phyloP scores from a whole-genome alignment of 2,888 invertebrate genomes.

The Scotopteryx bipunctaria region DNA sequence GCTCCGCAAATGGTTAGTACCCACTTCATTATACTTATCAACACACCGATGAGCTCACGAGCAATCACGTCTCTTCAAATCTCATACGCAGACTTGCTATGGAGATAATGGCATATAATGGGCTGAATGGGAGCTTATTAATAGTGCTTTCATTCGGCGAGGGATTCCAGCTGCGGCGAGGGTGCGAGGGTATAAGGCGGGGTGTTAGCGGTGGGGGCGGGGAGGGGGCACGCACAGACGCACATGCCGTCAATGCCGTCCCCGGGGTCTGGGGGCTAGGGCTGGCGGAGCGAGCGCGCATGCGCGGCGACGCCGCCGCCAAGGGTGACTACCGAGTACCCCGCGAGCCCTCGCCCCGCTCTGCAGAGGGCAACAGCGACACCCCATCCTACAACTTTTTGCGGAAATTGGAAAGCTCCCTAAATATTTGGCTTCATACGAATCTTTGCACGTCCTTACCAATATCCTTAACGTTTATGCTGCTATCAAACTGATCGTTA shows the following conservation, averaged over 20 bases:
- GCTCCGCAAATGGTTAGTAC: constrained; percentile 85
- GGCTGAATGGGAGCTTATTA: constrained; percentile 74
- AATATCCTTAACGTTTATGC: constrained; percentile 26
- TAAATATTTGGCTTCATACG: constrained; percentile 49
- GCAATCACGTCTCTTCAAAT: constrained; percentile 12
- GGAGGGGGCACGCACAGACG: constrained; percentile 44
- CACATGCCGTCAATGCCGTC: constrained; percentile 60
- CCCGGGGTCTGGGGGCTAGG: constrained; percentile 50
- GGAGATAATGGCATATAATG: constrained; percentile 59
- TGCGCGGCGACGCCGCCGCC: constrained; percentile 49
- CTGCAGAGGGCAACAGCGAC: constrained; percentile 62
- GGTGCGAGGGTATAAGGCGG: constrained; percentile 33
- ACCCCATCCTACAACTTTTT: constrained; percentile 69
- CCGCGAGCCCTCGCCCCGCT: constrained; percentile 54
- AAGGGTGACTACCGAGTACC: too few relatives aligned
- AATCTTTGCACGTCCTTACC: constrained; percentile 29
- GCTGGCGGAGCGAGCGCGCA: constrained; percentile 57
- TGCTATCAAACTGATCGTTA: constrained; percentile 26
- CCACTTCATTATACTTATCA: constrained; percentile 15
- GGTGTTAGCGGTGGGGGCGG: constrained; percentile 41
- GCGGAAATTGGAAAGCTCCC: constrained; percentile 74
- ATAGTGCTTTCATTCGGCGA: constrained; percentile 57
- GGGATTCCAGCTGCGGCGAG: constrained; percentile 46
- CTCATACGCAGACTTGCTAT: constrained; percentile 50
- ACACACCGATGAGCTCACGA: background rate